Conservation (phyloP, 35 echinoderm and acorn worm species). For the Hemicentrotus pulcherrimus region DNA sequence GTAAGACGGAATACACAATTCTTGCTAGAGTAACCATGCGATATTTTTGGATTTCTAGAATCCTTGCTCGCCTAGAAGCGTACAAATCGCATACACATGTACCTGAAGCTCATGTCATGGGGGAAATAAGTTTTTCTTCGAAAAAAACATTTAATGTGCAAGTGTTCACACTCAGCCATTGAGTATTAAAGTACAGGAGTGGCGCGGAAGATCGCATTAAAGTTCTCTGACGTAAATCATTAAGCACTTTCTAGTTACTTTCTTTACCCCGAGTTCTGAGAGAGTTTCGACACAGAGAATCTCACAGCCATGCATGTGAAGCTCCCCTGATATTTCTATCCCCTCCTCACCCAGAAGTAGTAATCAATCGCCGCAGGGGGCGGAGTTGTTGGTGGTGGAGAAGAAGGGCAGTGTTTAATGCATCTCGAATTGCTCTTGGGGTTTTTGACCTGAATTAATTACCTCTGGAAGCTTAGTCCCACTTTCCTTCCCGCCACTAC, state of each 20-base stretch:
- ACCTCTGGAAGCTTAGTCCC: constrained; percentile 15
- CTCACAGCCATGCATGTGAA: background rate
- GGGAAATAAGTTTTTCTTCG: too few species aligned
- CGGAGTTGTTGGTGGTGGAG: background rate
- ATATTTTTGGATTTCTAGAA: too few species aligned
- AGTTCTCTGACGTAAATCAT: background rate
- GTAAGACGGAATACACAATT: too few species aligned
- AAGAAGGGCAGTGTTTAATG: background rate
- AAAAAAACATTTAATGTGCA: too few species aligned
- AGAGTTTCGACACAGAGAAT: background rate
- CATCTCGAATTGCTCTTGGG: background rate
- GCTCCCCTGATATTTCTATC: background rate
- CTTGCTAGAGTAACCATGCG: too few species aligned
- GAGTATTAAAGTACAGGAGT: background rate
- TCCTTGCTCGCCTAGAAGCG: too few species aligned
- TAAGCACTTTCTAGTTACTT: background rate
- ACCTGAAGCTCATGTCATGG: too few species aligned
- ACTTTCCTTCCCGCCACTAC: background rate
- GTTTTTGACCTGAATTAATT: constrained; percentile 19
- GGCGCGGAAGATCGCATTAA: background rate
- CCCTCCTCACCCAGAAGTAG: background rate
- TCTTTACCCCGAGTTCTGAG: background rate
- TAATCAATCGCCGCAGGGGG: constrained; percentile 7
- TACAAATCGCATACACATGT: too few species aligned
- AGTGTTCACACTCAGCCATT: background rate